A percentile compares a stretch with the other conserved stretches of the same genome.
These are phyloP conservation scores for Pseudoatta argentina DNA, from an alignment of 1,140 invertebrate species.

Conservation along the genomic window DNA sequence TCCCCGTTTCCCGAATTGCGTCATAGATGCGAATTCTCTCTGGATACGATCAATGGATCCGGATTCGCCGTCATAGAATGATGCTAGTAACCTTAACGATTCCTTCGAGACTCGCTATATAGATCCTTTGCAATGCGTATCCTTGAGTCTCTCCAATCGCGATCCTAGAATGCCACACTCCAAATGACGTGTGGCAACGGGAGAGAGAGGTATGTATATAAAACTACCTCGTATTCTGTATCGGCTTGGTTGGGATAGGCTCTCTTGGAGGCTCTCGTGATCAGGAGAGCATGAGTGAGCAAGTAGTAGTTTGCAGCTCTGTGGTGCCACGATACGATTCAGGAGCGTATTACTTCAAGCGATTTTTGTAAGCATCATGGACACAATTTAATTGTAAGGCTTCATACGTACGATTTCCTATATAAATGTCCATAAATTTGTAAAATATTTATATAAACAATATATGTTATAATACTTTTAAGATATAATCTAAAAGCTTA, in stretches of 20 bases:
- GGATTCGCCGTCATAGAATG: neutral
- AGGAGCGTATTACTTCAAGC: neutral
- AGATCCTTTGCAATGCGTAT: neutral
- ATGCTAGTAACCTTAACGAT: neutral
- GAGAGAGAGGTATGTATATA: slow-evolving; percentile 38
- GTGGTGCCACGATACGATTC: neutral
- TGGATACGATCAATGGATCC: slow-evolving; percentile 12
- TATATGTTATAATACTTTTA: too few relatives aligned
- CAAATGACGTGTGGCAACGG: neutral
- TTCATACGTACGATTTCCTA: too few relatives aligned
- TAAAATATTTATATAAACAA: too few relatives aligned
- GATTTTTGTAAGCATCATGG: too few relatives aligned
- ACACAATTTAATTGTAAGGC: too few relatives aligned
- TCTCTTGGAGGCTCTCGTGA: slow-evolving; percentile 77
- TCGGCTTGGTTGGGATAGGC: slow-evolving; percentile 77
- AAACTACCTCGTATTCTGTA: slow-evolving; percentile 4
- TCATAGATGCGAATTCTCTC: slow-evolving; percentile 17
- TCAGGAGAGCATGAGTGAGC: slow-evolving; percentile 66
- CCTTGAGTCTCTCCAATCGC: neutral
- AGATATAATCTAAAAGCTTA: too few relatives aligned
- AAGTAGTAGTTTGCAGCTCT: slow-evolving; percentile 25
- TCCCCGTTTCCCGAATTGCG: neutral
- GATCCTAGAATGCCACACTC: neutral
- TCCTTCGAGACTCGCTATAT: neutral
- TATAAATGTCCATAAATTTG: too few relatives aligned